Percentiles rank a stretch among this genome's conserved stretches.
Evolutionary conservation across 2,113 vertebrate genomes (phyloP).

Genomic region (Oryzias javanicus): DNA sequence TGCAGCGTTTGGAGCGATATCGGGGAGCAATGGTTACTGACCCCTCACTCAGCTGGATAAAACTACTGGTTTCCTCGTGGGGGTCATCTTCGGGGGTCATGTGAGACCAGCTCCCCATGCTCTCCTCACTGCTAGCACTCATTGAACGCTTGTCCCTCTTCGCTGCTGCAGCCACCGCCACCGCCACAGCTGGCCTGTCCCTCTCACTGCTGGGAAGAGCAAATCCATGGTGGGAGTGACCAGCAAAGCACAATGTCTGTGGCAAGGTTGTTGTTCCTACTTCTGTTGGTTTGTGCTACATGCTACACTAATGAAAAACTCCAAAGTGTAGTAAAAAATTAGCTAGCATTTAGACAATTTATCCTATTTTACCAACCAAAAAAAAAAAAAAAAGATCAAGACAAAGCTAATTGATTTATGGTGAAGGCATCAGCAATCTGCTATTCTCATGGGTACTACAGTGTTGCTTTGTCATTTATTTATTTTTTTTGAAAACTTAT

Average conservation of each 20-base stretch:
- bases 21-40: conserved; percentile 75
- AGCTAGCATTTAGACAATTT: background rate
- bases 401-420: conserved; percentile 18
- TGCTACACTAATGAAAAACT: background rate
- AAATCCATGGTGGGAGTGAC: conserved; percentile 60
- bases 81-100: conserved; percentile 90
- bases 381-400: background rate
- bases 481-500: conserved; percentile 36
- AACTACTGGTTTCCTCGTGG: conserved; percentile 93
- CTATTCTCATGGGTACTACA: conserved; percentile 9
- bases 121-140: conserved; percentile 92
- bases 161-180: conserved; percentile 73
- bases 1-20: conserved; percentile 52
- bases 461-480: conserved; percentile 7
- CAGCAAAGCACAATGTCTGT: conserved; percentile 27
- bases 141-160: conserved; percentile 80
- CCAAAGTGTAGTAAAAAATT: conserved; percentile 1
- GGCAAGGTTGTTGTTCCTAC: conserved; percentile 9
- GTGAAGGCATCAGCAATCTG: conserved; percentile 28
- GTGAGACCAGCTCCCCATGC: conserved; percentile 95
- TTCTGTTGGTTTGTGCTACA: background rate
- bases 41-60: conserved; percentile 92
- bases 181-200: conserved; percentile 66
- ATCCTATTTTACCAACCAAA: too few relatives aligned
- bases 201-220: conserved; percentile 73